Evolutionary conservation across 1,140 invertebrate genomes (phyloP), one percentile per base, ranked within the genome.

Genomic region (Drosophila sucinea): DNA sequence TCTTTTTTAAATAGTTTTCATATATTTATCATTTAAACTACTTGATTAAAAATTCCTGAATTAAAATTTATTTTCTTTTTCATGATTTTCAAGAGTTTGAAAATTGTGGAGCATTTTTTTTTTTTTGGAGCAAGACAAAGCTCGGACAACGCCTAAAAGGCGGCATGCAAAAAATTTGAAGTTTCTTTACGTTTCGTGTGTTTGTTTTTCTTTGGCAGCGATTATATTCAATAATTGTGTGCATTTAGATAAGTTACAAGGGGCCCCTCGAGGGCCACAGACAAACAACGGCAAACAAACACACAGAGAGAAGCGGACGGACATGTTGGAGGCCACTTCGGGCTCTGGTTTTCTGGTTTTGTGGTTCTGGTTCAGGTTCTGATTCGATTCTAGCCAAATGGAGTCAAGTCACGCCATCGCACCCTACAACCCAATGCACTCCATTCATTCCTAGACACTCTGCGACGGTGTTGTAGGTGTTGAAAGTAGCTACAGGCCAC

Each of bases 211-310:
- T 44, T 56, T 35, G 65, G 10, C 66, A 61, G 55, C 87, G 87
- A 90, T 90, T 90, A 90, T 90, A 90, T 90, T 90, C 87, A 90
- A 90, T 90, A 90, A 90, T 90, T 90, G 87, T 90, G 87, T 90
- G 79, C 87, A 90, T 90, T 90, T 90, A 90, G 87, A 90, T 87
- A 90, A 86, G 77, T 86, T 86, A 79, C 79, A 86, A 87, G 44
- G 44, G 44, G 79, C 77, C 80, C 51, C 17, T 17, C 77, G 66
- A 72, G 81, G 71, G 74, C 70, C 67, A 51, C 81, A 73, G 81
- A 69, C 67, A 76, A 60, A 35, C 60, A 60, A 35, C 56, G 17
- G 38, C 55, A 33, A 41, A 8, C 61, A 56, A 35, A 35, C 33
- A 63, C 54, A 66, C 35, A 35, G 23, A 60, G 57, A 41, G n/a